These are phyloP conservation scores for Morelia viridis DNA, from an alignment of 2,797 vertebrate genomes.

Conservation along the genomic window DNA sequence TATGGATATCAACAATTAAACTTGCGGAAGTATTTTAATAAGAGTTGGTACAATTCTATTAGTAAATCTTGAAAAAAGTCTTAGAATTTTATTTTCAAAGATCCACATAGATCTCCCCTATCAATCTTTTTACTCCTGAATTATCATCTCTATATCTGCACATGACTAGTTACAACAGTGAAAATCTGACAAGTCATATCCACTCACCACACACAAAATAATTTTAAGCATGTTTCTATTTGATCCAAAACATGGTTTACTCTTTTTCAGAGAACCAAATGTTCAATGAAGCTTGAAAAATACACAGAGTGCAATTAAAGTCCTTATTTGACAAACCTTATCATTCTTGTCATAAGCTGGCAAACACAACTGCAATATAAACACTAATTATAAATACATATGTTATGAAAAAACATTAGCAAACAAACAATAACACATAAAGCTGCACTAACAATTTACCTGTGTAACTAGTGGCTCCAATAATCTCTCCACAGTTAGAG, in stretches of 20 bases:
- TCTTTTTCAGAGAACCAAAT: neutral
- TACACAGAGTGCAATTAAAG: neutral
- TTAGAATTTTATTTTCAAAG: neutral
- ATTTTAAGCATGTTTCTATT: neutral
- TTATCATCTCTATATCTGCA: neutral
- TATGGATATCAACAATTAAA: neutral
- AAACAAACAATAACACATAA: neutral
- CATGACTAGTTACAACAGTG: neutral
- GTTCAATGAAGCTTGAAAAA: neutral
- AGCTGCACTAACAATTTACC: constrained; percentile 73
- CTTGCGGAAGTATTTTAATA: neutral
- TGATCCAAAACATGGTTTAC: neutral
- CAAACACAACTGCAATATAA: constrained; percentile 3
- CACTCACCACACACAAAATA: neutral
- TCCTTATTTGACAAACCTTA: neutral
- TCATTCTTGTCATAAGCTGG: neutral
- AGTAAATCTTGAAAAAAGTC: neutral
- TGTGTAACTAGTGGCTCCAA: constrained; percentile 95
- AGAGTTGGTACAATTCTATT: neutral
- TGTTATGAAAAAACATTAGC: constrained; percentile 20
- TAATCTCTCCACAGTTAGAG: constrained; percentile 92
- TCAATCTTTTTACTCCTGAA: neutral
- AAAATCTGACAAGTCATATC: neutral
- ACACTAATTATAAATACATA: neutral
- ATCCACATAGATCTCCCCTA: neutral